phyloP scores from a whole-genome alignment of 1,140 invertebrate species.

The Drosophila willistoni region DNA sequence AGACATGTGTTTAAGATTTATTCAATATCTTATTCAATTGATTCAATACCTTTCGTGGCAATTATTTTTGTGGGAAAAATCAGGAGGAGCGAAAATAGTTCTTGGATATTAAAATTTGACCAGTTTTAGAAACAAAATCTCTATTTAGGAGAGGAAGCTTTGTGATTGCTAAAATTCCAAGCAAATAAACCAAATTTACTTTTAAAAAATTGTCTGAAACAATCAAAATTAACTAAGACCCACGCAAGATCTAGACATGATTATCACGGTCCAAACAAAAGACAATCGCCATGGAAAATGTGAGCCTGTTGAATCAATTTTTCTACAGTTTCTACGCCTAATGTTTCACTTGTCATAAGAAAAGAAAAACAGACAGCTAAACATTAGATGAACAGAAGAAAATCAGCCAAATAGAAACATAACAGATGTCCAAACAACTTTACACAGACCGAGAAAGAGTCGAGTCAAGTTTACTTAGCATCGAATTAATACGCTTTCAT shows the following conservation, averaged over 20 bases:
- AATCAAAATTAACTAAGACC: background rate
- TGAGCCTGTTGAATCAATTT: conserved; percentile 22
- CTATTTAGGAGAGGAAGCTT: too few species aligned
- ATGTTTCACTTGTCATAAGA: conserved; percentile 65
- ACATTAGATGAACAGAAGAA: conserved; percentile 25
- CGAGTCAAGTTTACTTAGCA: conserved; percentile 56
- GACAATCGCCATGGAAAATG: conserved; percentile 39
- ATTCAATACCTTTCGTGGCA: too few species aligned
- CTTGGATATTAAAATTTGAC: too few species aligned
- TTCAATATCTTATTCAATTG: too few species aligned
- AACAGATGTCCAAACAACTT: conserved; percentile 59
- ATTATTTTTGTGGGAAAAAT: too few species aligned
- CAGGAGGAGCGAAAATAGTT: too few species aligned
- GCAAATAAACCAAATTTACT: too few species aligned
- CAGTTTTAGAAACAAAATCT: too few species aligned
- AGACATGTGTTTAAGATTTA: too few species aligned
- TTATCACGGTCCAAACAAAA: background rate
- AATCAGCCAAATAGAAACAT: conserved; percentile 61
- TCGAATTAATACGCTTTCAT: conserved; percentile 78
- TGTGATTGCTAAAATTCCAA: too few species aligned
- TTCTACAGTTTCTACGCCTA: conserved; percentile 35
- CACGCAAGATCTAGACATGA: background rate
- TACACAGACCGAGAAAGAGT: background rate
- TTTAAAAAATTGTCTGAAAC: too few species aligned
- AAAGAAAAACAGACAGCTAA: conserved; percentile 50